These are phyloP conservation scores for Chaunax sp. DNA, from an alignment of 2,797 vertebrate species.

Conservation along the genomic window DNA sequence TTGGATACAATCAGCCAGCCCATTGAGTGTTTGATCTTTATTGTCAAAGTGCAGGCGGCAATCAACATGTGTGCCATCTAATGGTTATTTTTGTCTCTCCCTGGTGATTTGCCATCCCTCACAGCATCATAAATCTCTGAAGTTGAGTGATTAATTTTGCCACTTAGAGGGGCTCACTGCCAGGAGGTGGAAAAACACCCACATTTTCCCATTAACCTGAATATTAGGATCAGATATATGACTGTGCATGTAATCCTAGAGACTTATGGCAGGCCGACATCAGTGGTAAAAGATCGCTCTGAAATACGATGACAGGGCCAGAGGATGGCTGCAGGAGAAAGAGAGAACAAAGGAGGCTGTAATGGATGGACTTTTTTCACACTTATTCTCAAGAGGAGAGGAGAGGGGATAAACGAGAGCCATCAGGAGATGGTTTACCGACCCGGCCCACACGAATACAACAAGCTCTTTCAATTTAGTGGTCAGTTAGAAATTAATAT, in stretches of 20 bases:
- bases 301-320: slow-evolving; percentile 47
- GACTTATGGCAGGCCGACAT: slow-evolving; percentile 26
- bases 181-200: slow-evolving; percentile 29
- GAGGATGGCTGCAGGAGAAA: slow-evolving; percentile 15
- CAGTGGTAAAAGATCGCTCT: slow-evolving; percentile 30
- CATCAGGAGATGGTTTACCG: not conserved
- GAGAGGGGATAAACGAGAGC: not conserved
- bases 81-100: slow-evolving; percentile 25
- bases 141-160: slow-evolving; percentile 49
- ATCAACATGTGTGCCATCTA: slow-evolving; percentile 3
- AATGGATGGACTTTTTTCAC: slow-evolving; percentile 8
- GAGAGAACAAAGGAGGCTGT: slow-evolving; percentile 5
- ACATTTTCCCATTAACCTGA: slow-evolving; percentile 33
- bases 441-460: too few relatives aligned
- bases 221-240: slow-evolving; percentile 40
- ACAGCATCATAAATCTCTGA: slow-evolving; percentile 36
- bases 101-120: slow-evolving; percentile 7
- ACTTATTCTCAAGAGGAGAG: too few relatives aligned
- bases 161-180: slow-evolving; percentile 40
- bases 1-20: not conserved
- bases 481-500: too few relatives aligned
- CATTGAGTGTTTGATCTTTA: too few relatives aligned
- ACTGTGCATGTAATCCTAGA: slow-evolving; percentile 33
- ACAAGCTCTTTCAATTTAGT: too few relatives aligned
- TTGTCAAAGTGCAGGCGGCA: not conserved